A percentile compares a stretch with the other conserved stretches of the same genome.
These are phyloP conservation scores for Sminthopsis crassicaudata DNA, from an alignment of 2,113 vertebrate genomes.

Conservation along the genomic window DNA sequence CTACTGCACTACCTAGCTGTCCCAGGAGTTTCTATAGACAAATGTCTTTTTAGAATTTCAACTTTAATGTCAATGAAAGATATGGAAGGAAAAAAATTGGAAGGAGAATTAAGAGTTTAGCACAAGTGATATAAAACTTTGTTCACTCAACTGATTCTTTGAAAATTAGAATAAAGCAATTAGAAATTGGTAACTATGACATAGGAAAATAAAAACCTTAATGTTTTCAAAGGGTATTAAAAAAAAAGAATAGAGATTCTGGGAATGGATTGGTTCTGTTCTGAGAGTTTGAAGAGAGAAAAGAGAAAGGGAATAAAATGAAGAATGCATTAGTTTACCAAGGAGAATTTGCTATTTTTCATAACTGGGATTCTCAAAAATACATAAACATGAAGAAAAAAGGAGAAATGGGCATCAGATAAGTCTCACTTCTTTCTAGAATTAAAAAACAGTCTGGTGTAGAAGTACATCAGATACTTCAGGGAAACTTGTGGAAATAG, in stretches of 20 bases:
- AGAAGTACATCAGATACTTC: not conserved
- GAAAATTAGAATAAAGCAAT: not conserved
- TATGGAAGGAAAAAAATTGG: not conserved
- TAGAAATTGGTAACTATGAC: not conserved
- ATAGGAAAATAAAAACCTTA: not conserved
- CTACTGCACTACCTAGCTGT: no score
- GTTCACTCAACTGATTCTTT: not conserved
- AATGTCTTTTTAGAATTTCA: not conserved
- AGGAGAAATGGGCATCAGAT: not conserved
- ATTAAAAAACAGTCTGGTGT: not conserved
- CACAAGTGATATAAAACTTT: not conserved
- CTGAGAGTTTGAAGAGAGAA: not conserved
- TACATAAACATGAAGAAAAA: not conserved
- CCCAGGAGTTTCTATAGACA: not conserved
- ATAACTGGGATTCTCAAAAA: not conserved
- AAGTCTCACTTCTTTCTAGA: not conserved
- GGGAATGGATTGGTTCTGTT: not conserved
- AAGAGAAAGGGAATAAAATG: not conserved
- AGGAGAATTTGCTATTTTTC: not conserved
- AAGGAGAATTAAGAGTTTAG: not conserved
- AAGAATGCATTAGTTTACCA: not conserved
- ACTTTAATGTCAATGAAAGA: not conserved
- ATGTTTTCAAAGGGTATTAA: not conserved
- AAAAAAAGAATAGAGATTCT: not conserved
- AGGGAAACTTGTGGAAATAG: not conserved